Percentiles rank a stretch among this genome's conserved stretches.
These are phyloP conservation scores for Eurystomus gularis DNA, from an alignment of 2,113 vertebrate species.

Conservation along the genomic window DNA sequence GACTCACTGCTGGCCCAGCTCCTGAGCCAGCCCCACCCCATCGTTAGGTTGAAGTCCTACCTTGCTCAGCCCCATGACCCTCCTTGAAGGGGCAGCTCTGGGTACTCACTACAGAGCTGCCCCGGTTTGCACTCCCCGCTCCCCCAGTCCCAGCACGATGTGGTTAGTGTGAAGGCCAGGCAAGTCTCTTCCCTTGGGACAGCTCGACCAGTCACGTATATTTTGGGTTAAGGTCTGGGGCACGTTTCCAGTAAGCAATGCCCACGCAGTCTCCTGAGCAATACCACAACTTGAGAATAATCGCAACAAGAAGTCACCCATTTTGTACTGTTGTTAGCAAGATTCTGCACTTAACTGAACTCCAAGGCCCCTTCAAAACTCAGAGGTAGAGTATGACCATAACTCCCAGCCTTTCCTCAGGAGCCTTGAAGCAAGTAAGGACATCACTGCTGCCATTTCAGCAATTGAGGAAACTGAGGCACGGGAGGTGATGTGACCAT, in stretches of 20 bases:
- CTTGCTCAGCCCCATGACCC: neutral
- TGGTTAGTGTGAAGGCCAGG: neutral
- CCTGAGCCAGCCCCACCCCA: neutral
- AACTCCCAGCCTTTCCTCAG: neutral
- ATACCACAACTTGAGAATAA: neutral
- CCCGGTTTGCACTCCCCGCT: neutral
- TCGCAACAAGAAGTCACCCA: too few species aligned
- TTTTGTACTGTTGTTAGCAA: neutral
- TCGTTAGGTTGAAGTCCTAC: neutral
- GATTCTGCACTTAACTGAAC: neutral
- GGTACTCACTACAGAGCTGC: neutral
- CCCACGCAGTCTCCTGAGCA: fast-evolving
- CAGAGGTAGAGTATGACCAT: neutral
- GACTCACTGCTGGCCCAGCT: neutral
- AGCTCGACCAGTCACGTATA: neutral
- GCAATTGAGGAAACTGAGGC: neutral
- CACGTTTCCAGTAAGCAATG: neutral
- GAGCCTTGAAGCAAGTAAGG: neutral
- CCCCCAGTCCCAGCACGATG: neutral
- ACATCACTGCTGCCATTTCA: neutral
- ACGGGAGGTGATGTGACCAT: fast-evolving
- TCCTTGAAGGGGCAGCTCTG: neutral
- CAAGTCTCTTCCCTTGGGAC: neutral
- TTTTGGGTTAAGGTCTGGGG: neutral
- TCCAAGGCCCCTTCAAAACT: neutral